A percentile compares a stretch with the other conserved stretches of the same genome.
These are phyloP conservation scores for Cetonia aurata DNA, from an alignment of 2,888 invertebrate species.

Conservation along the genomic window DNA sequence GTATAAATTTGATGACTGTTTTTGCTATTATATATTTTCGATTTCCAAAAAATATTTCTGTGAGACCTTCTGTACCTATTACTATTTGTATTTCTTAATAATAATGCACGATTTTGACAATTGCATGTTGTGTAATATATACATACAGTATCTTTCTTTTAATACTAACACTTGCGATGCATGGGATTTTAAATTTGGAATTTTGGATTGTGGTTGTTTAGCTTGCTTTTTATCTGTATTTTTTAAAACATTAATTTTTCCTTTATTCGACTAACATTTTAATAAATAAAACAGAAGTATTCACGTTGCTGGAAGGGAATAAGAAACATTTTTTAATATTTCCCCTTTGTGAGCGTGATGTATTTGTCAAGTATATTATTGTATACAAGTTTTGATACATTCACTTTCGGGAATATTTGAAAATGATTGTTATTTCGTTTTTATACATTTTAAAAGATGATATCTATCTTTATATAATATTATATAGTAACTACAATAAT, in stretches of 20 bases:
- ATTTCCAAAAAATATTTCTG: no score
- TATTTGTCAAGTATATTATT: no score
- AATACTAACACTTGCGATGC: conserved; percentile 1
- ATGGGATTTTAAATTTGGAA: background rate
- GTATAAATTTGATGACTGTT: no score
- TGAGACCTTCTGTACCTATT: no score
- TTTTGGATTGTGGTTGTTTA: conserved; percentile 6
- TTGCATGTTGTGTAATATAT: no score
- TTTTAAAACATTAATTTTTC: conserved; percentile 26
- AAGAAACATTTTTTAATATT: background rate
- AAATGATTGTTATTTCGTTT: background rate
- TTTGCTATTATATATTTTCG: no score
- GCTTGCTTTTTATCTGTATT: conserved; percentile 11
- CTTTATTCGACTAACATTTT: conserved; percentile 26
- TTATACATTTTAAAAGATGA: background rate
- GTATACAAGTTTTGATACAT: no score
- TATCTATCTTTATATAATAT: background rate
- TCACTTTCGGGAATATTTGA: background rate
- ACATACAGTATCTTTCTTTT: background rate
- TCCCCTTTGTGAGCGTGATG: no score
- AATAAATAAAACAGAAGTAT: background rate
- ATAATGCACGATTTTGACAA: no score
- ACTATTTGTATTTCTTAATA: no score
- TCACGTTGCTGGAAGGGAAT: background rate
- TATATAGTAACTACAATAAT: background rate